These are phyloP conservation scores for Burhinus bistriatus DNA, from an alignment of 2,113 vertebrate species.

Conservation along the genomic window DNA sequence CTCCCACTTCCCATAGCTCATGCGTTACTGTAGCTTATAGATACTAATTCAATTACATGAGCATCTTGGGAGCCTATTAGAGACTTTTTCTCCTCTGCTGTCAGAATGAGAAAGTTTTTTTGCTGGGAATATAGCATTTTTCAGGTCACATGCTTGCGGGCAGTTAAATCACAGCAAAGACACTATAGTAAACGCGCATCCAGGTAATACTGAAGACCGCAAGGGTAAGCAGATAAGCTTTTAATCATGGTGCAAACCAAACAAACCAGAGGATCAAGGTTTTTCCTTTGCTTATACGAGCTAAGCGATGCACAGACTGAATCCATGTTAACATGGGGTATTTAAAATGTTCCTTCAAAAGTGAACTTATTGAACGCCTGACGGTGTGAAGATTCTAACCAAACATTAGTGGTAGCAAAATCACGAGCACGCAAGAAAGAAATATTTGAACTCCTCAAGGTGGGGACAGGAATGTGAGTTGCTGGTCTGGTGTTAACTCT, in stretches of 20 bases:
- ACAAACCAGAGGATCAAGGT: neutral
- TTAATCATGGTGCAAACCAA: neutral
- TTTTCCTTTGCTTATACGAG: neutral
- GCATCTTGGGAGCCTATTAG: neutral
- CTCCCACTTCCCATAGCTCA: neutral
- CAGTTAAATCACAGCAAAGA: neutral
- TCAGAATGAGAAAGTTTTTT: neutral
- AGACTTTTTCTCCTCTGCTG: neutral
- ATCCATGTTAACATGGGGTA: no score
- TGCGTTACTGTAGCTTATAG: neutral
- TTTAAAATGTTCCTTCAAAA: no score
- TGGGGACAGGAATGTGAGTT: no score
- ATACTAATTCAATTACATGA: neutral
- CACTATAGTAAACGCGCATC: neutral
- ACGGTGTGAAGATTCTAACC: no score
- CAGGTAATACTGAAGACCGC: neutral
- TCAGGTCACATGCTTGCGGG: neutral
- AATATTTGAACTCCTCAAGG: no score
- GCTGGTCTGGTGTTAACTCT: no score
- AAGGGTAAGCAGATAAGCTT: neutral
- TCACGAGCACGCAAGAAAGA: no score
- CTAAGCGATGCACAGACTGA: no score
- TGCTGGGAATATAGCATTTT: neutral
- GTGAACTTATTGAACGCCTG: no score
- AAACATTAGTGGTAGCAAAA: no score